Percentiles rank a stretch among this genome's conserved stretches.
Conservation (phyloP, 2,797 vertebrate genomes). For the Pogoniulus pusillus region DNA sequence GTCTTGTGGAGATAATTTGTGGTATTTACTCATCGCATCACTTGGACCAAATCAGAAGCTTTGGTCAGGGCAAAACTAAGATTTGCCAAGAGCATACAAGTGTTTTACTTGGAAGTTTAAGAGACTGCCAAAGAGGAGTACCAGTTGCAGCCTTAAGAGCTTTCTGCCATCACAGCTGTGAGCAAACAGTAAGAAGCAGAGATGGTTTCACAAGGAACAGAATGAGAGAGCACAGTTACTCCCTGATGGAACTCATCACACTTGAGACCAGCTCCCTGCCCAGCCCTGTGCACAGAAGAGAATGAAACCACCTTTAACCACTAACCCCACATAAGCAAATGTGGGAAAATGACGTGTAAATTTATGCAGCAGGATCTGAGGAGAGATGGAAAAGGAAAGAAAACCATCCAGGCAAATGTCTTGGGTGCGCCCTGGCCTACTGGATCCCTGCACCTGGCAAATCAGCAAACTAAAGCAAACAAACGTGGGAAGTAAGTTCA, state of each 20-base stretch:
- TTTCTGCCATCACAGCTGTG: not conserved
- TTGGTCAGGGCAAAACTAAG: not conserved
- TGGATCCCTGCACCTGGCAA: conserved; percentile 78
- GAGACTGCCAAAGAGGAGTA: not conserved
- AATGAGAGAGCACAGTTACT: not conserved
- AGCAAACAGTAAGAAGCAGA: not conserved
- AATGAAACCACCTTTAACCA: not conserved
- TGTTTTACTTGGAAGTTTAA: not conserved
- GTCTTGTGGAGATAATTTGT: not conserved
- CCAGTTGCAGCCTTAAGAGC: not conserved
- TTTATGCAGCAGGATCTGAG: conserved; percentile 68
- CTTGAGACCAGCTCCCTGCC: not conserved
- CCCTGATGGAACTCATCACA: not conserved
- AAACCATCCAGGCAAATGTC: conserved; percentile 58
- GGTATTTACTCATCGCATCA: not conserved
- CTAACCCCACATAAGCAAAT: conserved; percentile 43
- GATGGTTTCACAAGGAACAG: not conserved
- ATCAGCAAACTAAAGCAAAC: conserved; percentile 81
- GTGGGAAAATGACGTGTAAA: conserved; percentile 68
- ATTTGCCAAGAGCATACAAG: not conserved
- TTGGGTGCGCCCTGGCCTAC: conserved; percentile 59
- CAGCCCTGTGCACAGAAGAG: not conserved
- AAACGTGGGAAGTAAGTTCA: conserved; percentile 80
- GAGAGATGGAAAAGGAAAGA: conserved; percentile 41
- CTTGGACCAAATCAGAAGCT: not conserved